Evolutionary conservation across 2,113 vertebrate species (phyloP).

Genomic region (Eretmochelys imbricata): DNA sequence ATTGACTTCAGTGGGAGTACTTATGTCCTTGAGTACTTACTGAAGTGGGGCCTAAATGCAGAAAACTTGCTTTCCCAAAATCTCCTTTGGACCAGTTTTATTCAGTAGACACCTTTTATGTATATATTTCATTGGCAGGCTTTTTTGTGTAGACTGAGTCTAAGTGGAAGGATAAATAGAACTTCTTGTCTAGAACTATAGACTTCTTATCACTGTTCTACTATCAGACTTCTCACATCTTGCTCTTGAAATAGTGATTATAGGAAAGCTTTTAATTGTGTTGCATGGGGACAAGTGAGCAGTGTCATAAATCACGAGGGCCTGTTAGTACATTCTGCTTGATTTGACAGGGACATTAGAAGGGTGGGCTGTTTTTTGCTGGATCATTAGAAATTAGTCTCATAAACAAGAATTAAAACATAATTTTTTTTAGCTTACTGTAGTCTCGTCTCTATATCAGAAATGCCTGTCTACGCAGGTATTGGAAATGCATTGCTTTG

Average conservation of each 20-base stretch:
- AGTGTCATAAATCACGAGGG: rapidly evolving
- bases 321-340: neutral
- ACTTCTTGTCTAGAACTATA: rapidly evolving
- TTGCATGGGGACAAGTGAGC: neutral
- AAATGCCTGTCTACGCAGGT: neutral
- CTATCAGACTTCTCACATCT: neutral
- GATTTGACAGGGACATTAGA: rapidly evolving
- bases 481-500: neutral
- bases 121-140: neutral
- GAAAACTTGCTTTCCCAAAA: neutral
- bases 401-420: neutral
- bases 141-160: neutral
- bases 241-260: rapidly evolving
- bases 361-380: rapidly evolving
- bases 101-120: neutral
- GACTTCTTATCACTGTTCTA: neutral
- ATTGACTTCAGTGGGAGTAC: neutral
- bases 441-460: neutral
- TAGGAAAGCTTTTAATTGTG: neutral
- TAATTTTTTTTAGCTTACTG: neutral
- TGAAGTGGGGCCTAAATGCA: neutral
- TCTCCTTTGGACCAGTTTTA: neutral
- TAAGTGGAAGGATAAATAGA: neutral
- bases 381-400: neutral
- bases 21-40: neutral